Evolutionary conservation across 2,888 invertebrate species (phyloP).

Genomic region (Tipula vernalis): DNA sequence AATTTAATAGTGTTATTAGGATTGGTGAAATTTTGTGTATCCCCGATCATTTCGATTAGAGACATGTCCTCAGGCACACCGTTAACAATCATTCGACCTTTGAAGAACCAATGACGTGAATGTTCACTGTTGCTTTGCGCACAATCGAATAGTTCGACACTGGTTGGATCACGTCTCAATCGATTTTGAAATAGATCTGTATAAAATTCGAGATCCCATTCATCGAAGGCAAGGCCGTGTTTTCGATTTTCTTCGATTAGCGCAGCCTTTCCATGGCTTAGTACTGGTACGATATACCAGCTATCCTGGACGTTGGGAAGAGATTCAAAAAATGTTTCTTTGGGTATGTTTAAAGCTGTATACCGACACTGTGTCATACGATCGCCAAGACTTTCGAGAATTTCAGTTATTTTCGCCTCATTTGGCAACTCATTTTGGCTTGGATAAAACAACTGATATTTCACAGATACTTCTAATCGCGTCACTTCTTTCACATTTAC

Average conservation of each 20-base stretch:
- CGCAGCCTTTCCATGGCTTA: constrained; percentile 61
- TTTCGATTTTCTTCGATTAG: constrained; percentile 68
- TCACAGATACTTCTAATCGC: constrained; percentile 69
- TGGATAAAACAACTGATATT: constrained; percentile 41
- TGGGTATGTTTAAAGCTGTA: constrained; percentile 47
- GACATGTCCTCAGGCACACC: constrained; percentile 62
- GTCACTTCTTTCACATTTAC: constrained; percentile 61
- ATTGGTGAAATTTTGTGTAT: constrained; percentile 76
- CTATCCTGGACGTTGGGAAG: constrained; percentile 53
- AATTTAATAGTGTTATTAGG: constrained; percentile 94
- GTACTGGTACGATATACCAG: constrained; percentile 76
- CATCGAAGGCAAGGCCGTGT: constrained; percentile 81
- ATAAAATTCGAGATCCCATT: constrained; percentile 86
- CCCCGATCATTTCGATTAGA: constrained; percentile 83
- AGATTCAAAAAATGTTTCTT: constrained; percentile 53
- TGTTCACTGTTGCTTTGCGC: constrained; percentile 98
- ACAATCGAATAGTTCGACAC: constrained; percentile 94
- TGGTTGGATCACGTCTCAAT: constrained; percentile 84
- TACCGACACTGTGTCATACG: constrained; percentile 91
- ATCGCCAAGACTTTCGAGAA: constrained; percentile 60
- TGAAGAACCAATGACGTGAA: constrained; percentile 98
- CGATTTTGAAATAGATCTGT: constrained; percentile 71
- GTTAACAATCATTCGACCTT: constrained; percentile 77
- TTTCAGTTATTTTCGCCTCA: not conserved
- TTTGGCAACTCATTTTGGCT: not conserved